These are phyloP conservation scores for Zaprionus davidi DNA, from an alignment of 1,140 invertebrate genomes.

Conservation along the genomic window DNA sequence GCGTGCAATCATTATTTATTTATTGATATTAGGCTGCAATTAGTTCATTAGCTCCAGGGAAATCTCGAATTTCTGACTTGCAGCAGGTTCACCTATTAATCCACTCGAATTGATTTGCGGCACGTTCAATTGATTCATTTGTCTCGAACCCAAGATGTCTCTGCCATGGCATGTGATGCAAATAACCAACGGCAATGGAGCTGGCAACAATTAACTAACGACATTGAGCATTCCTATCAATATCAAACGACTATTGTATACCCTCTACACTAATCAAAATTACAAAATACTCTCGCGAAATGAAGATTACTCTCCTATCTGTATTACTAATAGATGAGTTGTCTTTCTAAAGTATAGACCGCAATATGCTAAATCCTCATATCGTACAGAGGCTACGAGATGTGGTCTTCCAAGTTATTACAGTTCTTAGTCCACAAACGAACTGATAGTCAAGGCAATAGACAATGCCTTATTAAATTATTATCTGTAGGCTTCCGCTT, in stretches of 20 bases:
- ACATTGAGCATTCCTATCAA: background rate
- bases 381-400: no score
- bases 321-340: no score
- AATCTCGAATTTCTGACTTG: background rate
- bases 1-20: conserved; percentile 71
- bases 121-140: conserved; percentile 15
- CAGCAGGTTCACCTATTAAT: conserved; percentile 5
- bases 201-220: background rate
- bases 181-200: background rate
- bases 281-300: no score
- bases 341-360: no score
- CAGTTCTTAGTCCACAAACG: no score
- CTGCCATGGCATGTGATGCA: background rate
- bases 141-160: background rate
- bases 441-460: no score
- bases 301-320: no score
- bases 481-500: no score
- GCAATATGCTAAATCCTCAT: no score
- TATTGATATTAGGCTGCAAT: conserved; percentile 77
- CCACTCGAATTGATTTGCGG: conserved; percentile 3
- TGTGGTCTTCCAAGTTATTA: no score
- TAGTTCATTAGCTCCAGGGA: conserved; percentile 69
- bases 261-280: no score
- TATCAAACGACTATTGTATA: background rate
- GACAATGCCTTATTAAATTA: no score